phyloP scores from a whole-genome alignment of 2,888 invertebrate species.

The Acanthacorydalis orientalis region DNA sequence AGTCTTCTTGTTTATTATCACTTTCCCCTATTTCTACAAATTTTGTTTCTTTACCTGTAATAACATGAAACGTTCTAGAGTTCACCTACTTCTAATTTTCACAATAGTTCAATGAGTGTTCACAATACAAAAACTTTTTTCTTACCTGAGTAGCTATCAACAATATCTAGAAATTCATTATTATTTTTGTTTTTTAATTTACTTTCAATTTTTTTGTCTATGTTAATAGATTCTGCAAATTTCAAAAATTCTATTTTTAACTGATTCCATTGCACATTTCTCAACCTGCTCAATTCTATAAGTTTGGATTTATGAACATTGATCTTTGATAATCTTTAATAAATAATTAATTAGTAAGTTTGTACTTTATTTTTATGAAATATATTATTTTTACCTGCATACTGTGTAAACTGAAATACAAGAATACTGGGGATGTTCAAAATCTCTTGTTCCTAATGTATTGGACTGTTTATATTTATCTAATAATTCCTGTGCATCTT shows the following conservation, averaged over 20 bases:
- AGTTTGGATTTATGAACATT: conserved; percentile 39
- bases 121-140: too few relatives aligned
- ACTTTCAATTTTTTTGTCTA: conserved; percentile 18
- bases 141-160: too few relatives aligned
- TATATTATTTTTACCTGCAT: conserved; percentile 28
- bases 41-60: too few relatives aligned
- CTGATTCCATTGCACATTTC: conserved; percentile 40
- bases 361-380: neutral
- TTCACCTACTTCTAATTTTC: too few relatives aligned
- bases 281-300: conserved; percentile 37
- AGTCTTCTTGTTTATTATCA: too few relatives aligned
- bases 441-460: conserved; percentile 33
- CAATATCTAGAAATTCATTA: conserved; percentile 6
- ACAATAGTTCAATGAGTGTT: too few relatives aligned
- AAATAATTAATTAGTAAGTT: neutral
- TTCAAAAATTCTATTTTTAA: conserved; percentile 40
- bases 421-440: conserved; percentile 44
- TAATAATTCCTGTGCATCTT: conserved; percentile 35
- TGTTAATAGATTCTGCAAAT: conserved; percentile 14
- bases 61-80: too few relatives aligned
- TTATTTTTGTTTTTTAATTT: conserved; percentile 17
- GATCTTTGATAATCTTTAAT: conserved; percentile 32
- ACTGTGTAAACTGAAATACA: conserved; percentile 46
- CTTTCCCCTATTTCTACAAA: too few relatives aligned
- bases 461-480: conserved; percentile 30